Evolutionary conservation across 2,888 invertebrate species (phyloP).

Genomic region (Heliothis peltigera): DNA sequence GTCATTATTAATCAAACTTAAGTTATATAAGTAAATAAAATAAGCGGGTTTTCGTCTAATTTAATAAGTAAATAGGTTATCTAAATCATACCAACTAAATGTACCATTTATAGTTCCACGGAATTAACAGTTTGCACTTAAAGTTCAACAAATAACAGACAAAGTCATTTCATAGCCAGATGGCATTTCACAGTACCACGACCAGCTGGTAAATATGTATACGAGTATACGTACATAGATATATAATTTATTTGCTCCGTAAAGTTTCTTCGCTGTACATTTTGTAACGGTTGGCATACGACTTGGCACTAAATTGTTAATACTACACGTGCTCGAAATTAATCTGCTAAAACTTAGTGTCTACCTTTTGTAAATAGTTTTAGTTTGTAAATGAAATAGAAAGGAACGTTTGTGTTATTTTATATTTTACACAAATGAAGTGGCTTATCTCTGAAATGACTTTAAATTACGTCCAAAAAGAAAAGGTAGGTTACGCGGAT

Average conservation of each 20-base stretch:
- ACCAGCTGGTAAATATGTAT: constrained; percentile 51
- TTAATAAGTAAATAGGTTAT: no score
- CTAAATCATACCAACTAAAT: constrained; percentile 8
- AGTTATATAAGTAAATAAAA: no score
- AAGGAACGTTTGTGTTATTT: constrained; percentile 6
- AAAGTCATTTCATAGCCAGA: constrained; percentile 60
- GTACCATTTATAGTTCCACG: constrained; percentile 22
- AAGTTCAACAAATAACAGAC: constrained; percentile 51
- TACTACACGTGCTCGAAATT: constrained; percentile 54
- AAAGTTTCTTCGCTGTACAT: constrained; percentile 58
- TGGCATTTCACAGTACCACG: constrained; percentile 56
- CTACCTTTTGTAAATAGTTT: constrained; percentile 23
- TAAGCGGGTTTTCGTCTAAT: no score
- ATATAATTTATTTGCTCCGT: constrained; percentile 58
- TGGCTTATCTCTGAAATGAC: no score
- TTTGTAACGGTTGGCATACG: constrained; percentile 43
- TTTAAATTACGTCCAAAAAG: no score
- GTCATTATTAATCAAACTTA: not conserved
- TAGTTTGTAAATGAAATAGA: constrained; percentile 24
- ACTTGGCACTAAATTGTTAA: constrained; percentile 45
- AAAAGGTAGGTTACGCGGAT: no score
- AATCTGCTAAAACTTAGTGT: constrained; percentile 38
- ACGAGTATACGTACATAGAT: constrained; percentile 26
- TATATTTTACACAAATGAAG: no score
- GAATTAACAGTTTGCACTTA: constrained; percentile 52